Evolutionary conservation across 2,113 vertebrate genomes (phyloP).

Genomic region (Oreotrochilus melanogaster): DNA sequence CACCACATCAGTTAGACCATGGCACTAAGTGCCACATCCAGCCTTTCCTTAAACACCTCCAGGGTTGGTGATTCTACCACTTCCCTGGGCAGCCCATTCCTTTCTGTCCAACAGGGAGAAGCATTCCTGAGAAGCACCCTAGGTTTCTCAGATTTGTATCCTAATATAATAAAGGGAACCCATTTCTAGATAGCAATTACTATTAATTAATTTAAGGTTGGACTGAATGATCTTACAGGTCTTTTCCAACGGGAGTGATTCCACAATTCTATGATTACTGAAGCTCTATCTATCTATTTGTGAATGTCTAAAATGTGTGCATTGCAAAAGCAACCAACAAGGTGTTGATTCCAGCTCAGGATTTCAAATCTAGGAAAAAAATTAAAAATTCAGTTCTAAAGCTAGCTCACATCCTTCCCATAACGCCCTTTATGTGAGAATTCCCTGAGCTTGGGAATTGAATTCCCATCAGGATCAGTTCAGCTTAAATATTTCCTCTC

Average conservation of each 20-base stretch:
- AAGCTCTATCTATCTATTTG: background rate
- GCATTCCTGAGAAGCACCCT: background rate
- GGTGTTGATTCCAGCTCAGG: background rate
- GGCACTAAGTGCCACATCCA: no score
- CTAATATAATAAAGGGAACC: background rate
- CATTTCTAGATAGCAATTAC: background rate
- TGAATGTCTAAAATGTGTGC: background rate
- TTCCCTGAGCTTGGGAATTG: conserved; percentile 13
- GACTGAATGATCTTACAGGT: no score
- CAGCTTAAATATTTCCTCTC: conserved; percentile 29
- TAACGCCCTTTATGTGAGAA: conserved; percentile 14
- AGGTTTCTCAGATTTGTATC: background rate
- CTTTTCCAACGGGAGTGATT: no score
- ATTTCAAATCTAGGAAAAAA: background rate
- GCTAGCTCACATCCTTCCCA: background rate
- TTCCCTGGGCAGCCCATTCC: background rate
- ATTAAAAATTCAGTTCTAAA: background rate
- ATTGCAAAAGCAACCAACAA: background rate
- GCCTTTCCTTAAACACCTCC: no score
- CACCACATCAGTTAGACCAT: no score
- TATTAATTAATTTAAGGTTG: no score
- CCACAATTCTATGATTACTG: background rate
- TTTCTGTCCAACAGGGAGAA: background rate
- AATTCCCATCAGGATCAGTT: conserved; percentile 35
- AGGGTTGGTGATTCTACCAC: no score